phyloP scores from a whole-genome alignment of 2,113 vertebrate species.

The Pteropus alecto region DNA sequence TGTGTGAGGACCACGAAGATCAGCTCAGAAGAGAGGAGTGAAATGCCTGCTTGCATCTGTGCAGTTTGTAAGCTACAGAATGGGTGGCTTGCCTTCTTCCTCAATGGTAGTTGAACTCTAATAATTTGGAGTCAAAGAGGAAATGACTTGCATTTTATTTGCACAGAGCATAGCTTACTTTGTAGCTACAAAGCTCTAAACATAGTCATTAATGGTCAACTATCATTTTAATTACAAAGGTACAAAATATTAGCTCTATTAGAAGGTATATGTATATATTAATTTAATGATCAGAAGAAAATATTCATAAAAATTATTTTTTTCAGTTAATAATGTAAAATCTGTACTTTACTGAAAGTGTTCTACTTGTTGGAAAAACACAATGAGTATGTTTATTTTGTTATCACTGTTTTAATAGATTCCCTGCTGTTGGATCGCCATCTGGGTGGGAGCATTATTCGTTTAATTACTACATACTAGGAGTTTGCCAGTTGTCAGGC shows the following conservation, averaged over 20 bases:
- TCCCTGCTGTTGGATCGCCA: not conserved
- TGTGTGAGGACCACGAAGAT: not conserved
- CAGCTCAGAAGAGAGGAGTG: not conserved
- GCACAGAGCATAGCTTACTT: not conserved
- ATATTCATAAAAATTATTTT: not conserved
- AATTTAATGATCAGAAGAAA: not conserved
- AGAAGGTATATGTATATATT: not conserved
- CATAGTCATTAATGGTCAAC: not conserved
- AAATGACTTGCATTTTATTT: not conserved
- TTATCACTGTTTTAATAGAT: not conserved
- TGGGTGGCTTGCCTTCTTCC: not conserved
- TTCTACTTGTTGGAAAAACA: not conserved
- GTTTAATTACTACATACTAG: not conserved
- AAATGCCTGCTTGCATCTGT: not conserved
- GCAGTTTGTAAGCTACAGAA: not conserved
- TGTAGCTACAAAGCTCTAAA: not conserved
- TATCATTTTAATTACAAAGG: not conserved
- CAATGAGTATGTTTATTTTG: not conserved
- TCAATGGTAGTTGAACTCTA: not conserved
- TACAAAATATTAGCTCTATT: not conserved
- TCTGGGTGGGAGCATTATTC: not conserved
- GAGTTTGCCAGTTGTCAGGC: not conserved
- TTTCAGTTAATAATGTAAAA: slow-evolving; percentile 7
- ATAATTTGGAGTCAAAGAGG: not conserved
- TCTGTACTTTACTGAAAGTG: not conserved